Conservation (phyloP, 2,888 invertebrate genomes). For the Mycalesis mineus region DNA sequence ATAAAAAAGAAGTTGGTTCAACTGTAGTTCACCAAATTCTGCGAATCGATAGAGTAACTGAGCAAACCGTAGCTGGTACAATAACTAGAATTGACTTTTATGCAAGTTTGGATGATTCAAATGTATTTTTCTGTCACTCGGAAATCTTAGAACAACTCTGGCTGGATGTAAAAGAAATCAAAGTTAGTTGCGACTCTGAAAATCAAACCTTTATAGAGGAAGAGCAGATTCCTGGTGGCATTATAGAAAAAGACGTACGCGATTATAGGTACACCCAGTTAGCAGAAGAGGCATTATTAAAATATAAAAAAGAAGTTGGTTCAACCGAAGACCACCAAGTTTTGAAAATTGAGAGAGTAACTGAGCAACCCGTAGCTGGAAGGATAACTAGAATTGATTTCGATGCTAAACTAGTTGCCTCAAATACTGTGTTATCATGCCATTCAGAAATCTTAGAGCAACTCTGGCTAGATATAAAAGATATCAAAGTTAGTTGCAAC, state of each 20-base stretch:
- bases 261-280: not conserved
- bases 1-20: not conserved
- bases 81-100: slow-evolving; percentile 5
- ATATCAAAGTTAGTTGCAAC: too few species aligned
- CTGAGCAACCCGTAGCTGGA: too few species aligned
- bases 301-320: not conserved
- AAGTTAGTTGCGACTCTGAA: not conserved
- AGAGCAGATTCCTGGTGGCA: too few species aligned
- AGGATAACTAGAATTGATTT: too few species aligned
- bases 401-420: too few species aligned
- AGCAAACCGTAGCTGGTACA: slow-evolving; percentile 4
- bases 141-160: slow-evolving; percentile 3
- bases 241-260: too few species aligned
- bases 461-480: too few species aligned
- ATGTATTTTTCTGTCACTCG: not conserved
- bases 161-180: not conserved
- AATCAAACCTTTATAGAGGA: too few species aligned
- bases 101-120: not conserved
- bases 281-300: not conserved
- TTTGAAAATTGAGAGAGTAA: too few species aligned
- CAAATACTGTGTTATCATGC: too few species aligned
- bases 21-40: not conserved
- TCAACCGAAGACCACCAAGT: too few species aligned
- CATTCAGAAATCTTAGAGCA: too few species aligned
- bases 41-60: not conserved